These are phyloP conservation scores for Ruditapes philippinarum DNA, from an alignment of 1,140 invertebrate species.

Conservation along the genomic window DNA sequence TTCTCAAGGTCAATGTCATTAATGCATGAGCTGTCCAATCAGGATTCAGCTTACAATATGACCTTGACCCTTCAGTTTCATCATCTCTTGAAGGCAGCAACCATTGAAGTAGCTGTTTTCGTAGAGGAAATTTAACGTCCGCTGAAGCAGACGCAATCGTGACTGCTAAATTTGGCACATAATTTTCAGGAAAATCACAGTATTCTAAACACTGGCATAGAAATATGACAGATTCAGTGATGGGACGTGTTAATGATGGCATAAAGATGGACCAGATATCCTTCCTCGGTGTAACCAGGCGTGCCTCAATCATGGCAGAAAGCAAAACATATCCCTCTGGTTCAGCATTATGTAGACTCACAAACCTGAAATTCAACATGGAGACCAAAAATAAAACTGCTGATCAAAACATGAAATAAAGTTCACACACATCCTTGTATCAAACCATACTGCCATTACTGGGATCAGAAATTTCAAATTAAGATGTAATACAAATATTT, in stretches of 20 bases:
- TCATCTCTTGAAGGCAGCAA: slow-evolving; percentile 56
- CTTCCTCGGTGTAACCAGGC: slow-evolving; percentile 26
- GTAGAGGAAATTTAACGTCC: slow-evolving; percentile 21
- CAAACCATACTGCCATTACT: no score
- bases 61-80: slow-evolving; percentile 39
- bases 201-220: neutral
- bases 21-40: slow-evolving; percentile 57
- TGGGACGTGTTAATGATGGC: slow-evolving; percentile 45
- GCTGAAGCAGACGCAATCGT: neutral
- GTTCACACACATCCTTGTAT: no score
- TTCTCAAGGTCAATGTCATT: slow-evolving; percentile 59
- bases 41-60: slow-evolving; percentile 38
- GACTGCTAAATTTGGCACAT: slow-evolving; percentile 16
- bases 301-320: slow-evolving; percentile 30
- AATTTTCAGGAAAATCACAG: slow-evolving; percentile 51
- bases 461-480: no score
- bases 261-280: slow-evolving; percentile 60
- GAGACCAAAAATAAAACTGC: no score
- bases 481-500: no score
- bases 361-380: slow-evolving; percentile 49
- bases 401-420: no score
- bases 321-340: slow-evolving; percentile 48
- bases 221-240: slow-evolving; percentile 47
- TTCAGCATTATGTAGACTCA: slow-evolving; percentile 54
- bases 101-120: slow-evolving; percentile 65